phyloP scores from a whole-genome alignment of 2,113 vertebrate species.

The Cheilinus undulatus region DNA sequence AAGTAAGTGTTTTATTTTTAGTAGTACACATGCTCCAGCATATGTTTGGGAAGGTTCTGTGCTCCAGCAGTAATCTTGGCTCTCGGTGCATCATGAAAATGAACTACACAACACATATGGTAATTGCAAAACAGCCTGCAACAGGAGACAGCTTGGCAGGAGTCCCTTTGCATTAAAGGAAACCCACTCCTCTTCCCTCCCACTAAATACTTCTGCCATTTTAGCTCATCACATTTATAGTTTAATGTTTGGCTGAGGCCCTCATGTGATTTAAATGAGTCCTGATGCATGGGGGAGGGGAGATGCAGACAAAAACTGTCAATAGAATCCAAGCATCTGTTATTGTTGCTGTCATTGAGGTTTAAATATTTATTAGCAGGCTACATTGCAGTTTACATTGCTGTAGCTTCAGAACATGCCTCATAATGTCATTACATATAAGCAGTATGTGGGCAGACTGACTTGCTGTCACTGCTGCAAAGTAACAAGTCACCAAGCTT shows the following conservation, averaged over 20 bases:
- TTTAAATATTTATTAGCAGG: slow-evolving; percentile 32
- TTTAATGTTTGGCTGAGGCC: slow-evolving; percentile 34
- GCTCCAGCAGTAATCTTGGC: slow-evolving; percentile 57
- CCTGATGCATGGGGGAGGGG: background rate
- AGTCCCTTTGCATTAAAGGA: slow-evolving; percentile 56
- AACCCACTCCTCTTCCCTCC: slow-evolving; percentile 45
- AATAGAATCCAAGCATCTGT: slow-evolving; percentile 30
- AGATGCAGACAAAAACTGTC: slow-evolving; percentile 29
- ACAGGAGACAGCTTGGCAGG: slow-evolving; percentile 57
- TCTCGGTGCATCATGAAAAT: slow-evolving; percentile 51
- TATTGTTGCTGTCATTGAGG: background rate
- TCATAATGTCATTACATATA: slow-evolving; percentile 56
- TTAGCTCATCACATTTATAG: slow-evolving; percentile 60
- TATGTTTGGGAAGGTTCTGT: slow-evolving; percentile 46
- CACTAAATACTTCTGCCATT: slow-evolving; percentile 43
- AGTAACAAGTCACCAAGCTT: slow-evolving; percentile 29
- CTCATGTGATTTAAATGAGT: slow-evolving; percentile 23
- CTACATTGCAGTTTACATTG: slow-evolving; percentile 36
- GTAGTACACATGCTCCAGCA: slow-evolving; percentile 47
- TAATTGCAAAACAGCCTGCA: slow-evolving; percentile 63
- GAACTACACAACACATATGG: slow-evolving; percentile 58
- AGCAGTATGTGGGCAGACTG: slow-evolving; percentile 30
- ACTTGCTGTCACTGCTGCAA: slow-evolving; percentile 41
- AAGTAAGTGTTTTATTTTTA: slow-evolving; percentile 66
- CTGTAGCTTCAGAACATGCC: slow-evolving; percentile 29